Evolutionary conservation across 2,888 invertebrate species (phyloP).

Genomic region (Tetragonisca angustula): DNA sequence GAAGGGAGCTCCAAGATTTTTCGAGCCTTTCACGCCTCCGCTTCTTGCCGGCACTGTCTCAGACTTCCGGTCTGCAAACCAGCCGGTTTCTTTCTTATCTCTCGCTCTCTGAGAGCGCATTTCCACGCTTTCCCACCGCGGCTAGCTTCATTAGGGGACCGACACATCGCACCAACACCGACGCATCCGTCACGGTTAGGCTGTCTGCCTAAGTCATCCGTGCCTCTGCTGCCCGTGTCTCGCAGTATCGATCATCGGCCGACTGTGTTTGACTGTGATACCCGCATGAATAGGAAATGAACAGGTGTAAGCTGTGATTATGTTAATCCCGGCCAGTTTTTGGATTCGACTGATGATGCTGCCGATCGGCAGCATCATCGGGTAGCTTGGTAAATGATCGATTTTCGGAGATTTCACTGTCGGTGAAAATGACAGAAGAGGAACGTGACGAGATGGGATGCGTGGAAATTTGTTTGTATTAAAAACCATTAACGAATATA

Average conservation of each 20-base stretch:
- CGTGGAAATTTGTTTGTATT: no score
- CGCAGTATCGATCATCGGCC: neutral
- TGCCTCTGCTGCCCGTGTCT: neutral
- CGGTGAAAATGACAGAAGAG: no score
- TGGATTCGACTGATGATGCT: neutral
- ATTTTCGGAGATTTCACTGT: no score
- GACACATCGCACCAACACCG: neutral
- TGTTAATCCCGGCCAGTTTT: neutral
- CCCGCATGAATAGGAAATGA: neutral
- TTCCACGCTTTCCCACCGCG: neutral
- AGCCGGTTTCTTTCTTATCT: neutral
- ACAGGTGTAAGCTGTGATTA: neutral
- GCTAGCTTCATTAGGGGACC: constrained; percentile 10
- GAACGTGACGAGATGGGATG: no score
- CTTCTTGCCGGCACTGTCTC: constrained; percentile 9
- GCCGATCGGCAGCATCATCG: neutral
- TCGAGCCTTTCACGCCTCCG: constrained; percentile 35
- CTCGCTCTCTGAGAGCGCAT: neutral
- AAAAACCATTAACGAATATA: no score
- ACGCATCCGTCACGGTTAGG: neutral
- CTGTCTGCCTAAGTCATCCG: neutral
- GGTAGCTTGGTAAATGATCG: no score
- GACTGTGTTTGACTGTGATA: neutral
- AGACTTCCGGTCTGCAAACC: constrained; percentile 12
- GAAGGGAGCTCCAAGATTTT: constrained; percentile 27